Base-by-base conservation (phyloP, 35 echinoderm and acorn worm genomes). In the Ptychodera flava region DNA sequence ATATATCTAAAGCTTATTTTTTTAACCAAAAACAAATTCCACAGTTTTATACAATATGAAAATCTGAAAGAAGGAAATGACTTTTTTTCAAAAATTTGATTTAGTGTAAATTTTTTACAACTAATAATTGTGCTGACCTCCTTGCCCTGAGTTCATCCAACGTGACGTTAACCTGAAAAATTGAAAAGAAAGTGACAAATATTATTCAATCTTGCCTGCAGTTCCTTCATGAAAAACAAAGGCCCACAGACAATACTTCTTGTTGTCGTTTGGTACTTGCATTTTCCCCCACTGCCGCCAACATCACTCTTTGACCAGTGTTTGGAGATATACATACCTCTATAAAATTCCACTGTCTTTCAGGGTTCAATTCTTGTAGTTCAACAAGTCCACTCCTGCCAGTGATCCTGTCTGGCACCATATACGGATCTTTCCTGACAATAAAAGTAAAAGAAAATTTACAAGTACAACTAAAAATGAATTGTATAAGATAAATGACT, bases 331-430 rank as follows among this genome's bases (percentile, higher is more conserved):
- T n/a, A 85, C 29, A 31, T 32, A 93, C 94, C 91, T 95, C 93
- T 14, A 97, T 81, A 78, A 97, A 93, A 78, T 97, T 93, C 95
- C 95, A 97, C 6, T 79, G n/a, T 38, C 95, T 86, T 0, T 87
- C 16, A 29, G 95, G 92, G 81, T 90, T 97, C 0, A 97, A 32
- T 6, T 45, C 76, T 78, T 87, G 78, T 16, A 97, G 82, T 82
- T 97, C 95, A 28, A 83, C 33, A 31, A 97, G 38, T 16, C 95
- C 95, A 85, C 36, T 36, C 53, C 85, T 78, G 16, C 95, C 92
- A 0, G 95, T 97, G 22, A 93, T 37, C 80, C 95, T 89, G 82
- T 97, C 95, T 35, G 95, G 95, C 14, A 94, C 92, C 82, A 84
- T 84, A 82, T 89, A 91, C 35, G 85, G 78, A 87, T 1, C 15